phyloP scores from a whole-genome alignment of 1,140 invertebrate species.

The Hesperophylax magnus region DNA sequence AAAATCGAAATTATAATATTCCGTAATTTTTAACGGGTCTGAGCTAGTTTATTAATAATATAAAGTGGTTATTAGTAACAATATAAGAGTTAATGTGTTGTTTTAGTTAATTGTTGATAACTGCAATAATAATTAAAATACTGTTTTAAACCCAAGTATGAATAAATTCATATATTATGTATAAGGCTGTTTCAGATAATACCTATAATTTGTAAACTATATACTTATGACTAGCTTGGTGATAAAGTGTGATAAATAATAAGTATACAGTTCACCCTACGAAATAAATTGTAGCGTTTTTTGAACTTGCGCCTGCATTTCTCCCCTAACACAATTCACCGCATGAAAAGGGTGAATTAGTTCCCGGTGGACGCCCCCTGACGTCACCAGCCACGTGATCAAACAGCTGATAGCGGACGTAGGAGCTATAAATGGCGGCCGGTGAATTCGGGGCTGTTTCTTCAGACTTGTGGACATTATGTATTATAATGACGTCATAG shows the following conservation, averaged over 20 bases:
- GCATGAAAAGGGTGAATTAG: not conserved
- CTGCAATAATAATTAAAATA: too few relatives aligned
- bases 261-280: not conserved
- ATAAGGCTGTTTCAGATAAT: too few relatives aligned
- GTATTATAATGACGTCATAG: conserved; percentile 20
- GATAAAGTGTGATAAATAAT: not conserved
- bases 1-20: too few relatives aligned
- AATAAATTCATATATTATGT: too few relatives aligned
- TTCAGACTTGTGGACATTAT: not conserved
- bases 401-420: conserved; percentile 46
- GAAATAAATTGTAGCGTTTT: not conserved
- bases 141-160: too few relatives aligned
- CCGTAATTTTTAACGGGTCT: too few relatives aligned
- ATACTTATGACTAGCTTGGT: not conserved
- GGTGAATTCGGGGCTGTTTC: not conserved
- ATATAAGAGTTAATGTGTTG: too few relatives aligned
- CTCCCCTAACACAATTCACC: not conserved
- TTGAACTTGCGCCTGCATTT: not conserved
- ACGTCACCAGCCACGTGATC: conserved; percentile 52
- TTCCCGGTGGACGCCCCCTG: conserved; percentile 9
- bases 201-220: too few relatives aligned
- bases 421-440: not conserved
- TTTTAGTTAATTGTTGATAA: too few relatives aligned
- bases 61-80: too few relatives aligned
- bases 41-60: too few relatives aligned